Evolutionary conservation across 2,113 vertebrate species (phyloP), one percentile per base, ranked within the genome.

Genomic region (Zapus hudsonius): DNA sequence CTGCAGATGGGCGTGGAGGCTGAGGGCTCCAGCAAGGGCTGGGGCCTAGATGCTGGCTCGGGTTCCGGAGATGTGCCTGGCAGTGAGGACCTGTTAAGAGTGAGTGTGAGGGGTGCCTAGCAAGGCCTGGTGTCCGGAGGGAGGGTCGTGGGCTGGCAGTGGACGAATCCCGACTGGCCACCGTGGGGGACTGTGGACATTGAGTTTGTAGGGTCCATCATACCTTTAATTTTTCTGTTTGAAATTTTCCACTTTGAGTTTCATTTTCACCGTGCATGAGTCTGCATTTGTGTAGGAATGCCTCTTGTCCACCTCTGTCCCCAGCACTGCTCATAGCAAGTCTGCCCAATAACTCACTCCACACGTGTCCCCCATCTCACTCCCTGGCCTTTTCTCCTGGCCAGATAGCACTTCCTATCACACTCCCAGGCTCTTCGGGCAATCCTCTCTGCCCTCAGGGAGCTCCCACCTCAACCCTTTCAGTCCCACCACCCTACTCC

Each of bases 1-100:
- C 74, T 97, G 67, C 96, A 99, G 99, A 97, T 96, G 69, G 98
- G 94, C 84, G 36, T 94, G 7, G 98, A 98, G 92, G 93, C 96
- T 2, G 98, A 99, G 90, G 98, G 98, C 40, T 99, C 98, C 0
- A 98, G 99, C 88, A 98, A 70, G 64, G 89, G 31, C 59, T 93
- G 72, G 95, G 84, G 81, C 55, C 70, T n/a, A 93, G 79, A 98
- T 1, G 0, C 63, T 0, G 67, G 87, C 70, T 97, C 93, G 0
- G 94, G 94, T 72, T 98, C 97, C 59, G 97, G 97, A 47, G 97
- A 97, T 31, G 57, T 55, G 81, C 84, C 83, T 4, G 31, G 3
- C 95, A 93, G 95, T 5, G 94, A 93, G 17, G 97, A 97, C 22
- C 85, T 97, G 89, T 86, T 98, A 55, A 96, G 96, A 52, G 98